Conservation (phyloP, 2,888 invertebrate species). For the Phorcus lineatus region DNA sequence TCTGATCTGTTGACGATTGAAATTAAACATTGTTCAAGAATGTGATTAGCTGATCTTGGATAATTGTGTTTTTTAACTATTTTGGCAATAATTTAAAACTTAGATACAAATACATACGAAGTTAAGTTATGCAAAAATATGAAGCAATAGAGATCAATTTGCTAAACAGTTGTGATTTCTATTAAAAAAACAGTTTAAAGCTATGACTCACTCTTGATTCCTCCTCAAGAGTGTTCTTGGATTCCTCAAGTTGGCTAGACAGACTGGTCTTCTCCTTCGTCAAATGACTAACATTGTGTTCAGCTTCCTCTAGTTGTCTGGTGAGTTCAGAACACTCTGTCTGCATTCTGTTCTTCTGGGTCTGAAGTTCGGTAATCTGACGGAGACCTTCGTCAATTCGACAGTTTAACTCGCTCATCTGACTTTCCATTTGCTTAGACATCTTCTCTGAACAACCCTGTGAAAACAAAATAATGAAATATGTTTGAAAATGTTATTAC, state of each 20-base stretch:
- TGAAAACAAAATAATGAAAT: slow-evolving; percentile 76
- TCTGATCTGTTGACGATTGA: slow-evolving; percentile 61
- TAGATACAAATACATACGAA: no score
- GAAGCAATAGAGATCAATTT: no score
- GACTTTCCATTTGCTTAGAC: slow-evolving; percentile 96
- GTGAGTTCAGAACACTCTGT: slow-evolving; percentile 97
- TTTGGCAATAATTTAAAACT: no score
- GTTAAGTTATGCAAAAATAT: no score
- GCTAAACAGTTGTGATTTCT: no score
- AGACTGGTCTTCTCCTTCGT: slow-evolving; percentile 94
- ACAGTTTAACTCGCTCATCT: slow-evolving; percentile 94
- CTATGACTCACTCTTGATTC: slow-evolving; percentile 82
- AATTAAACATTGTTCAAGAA: background rate
- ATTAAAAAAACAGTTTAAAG: no score
- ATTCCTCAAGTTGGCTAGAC: slow-evolving; percentile 97
- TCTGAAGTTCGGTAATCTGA: slow-evolving; percentile 92
- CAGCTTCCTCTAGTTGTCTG: slow-evolving; percentile 98
- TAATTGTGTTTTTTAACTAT: no score
- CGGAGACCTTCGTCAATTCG: slow-evolving; percentile 98
- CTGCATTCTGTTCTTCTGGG: slow-evolving; percentile 93
- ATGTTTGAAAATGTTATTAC: no score
- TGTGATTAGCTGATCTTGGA: background rate
- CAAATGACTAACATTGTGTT: slow-evolving; percentile 95
- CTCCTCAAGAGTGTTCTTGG: slow-evolving; percentile 97
- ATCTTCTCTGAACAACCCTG: slow-evolving; percentile 98